These are phyloP conservation scores for Glaucidium brasilianum DNA, from an alignment of 2,113 vertebrate species.

Conservation along the genomic window DNA sequence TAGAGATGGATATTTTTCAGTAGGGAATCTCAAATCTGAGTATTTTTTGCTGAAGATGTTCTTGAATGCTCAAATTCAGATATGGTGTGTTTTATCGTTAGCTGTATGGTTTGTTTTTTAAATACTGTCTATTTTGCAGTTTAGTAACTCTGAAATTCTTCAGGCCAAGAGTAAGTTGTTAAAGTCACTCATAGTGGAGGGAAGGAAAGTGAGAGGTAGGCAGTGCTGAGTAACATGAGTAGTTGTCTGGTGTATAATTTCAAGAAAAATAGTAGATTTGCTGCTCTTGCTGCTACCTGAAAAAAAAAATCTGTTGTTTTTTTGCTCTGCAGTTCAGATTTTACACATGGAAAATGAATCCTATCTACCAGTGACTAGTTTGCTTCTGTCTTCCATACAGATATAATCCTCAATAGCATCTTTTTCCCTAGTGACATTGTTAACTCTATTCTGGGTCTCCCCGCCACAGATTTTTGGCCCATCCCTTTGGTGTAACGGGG, in stretches of 20 bases:
- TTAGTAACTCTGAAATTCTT: background rate
- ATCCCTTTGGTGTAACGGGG: background rate
- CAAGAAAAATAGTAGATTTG: background rate
- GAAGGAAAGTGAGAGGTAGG: background rate
- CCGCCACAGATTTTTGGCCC: background rate
- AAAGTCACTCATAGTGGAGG: background rate
- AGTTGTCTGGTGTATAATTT: background rate
- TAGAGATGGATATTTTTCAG: background rate
- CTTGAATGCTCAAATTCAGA: background rate
- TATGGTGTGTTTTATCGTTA: background rate
- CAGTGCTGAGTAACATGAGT: background rate
- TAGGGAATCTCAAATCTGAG: background rate
- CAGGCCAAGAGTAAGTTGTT: background rate
- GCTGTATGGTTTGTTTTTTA: background rate
- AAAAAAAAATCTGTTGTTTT: background rate
- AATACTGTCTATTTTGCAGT: background rate
- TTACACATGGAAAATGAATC: background rate
- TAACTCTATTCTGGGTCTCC: background rate
- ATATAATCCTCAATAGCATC: background rate
- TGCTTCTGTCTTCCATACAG: background rate
- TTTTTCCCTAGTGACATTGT: background rate
- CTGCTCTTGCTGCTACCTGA: background rate
- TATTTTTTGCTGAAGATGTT: background rate
- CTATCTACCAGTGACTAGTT: background rate
- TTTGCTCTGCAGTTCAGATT: background rate